Percentiles rank a stretch among this genome's conserved stretches.
Conservation (phyloP, 2,113 vertebrate species). For the Taxidea taxus region DNA sequence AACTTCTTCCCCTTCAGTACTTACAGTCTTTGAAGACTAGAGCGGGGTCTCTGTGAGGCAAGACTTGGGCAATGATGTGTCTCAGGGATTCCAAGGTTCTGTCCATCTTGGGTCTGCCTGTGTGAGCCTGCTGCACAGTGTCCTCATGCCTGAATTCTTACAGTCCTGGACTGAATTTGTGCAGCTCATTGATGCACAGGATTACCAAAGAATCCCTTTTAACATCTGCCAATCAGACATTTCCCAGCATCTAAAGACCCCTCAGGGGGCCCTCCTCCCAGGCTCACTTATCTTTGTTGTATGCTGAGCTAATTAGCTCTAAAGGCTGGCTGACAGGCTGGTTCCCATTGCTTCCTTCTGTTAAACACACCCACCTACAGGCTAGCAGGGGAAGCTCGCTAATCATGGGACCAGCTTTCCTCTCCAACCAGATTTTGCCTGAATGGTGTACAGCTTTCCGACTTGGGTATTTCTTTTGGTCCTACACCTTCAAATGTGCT, state of each 20-base stretch:
- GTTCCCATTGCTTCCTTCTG: constrained; percentile 80
- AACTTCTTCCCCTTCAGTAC: constrained; percentile 76
- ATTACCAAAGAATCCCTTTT: constrained; percentile 82
- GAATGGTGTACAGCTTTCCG: constrained; percentile 35
- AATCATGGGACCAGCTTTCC: constrained; percentile 62
- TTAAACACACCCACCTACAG: constrained; percentile 81
- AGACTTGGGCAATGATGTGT: constrained; percentile 79
- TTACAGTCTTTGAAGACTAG: constrained; percentile 87
- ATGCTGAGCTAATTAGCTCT: constrained; percentile 88
- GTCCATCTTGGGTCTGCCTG: constrained; percentile 79
- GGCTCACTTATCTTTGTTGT: constrained; percentile 88
- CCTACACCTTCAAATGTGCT: neutral
- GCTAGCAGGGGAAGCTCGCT: constrained; percentile 68
- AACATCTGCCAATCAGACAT: constrained; percentile 84
- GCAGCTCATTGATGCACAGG: constrained; percentile 81
- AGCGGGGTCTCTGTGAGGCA: constrained; percentile 83
- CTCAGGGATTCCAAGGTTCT: constrained; percentile 82
- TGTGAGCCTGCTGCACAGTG: constrained; percentile 65
- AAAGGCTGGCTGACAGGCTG: constrained; percentile 80
- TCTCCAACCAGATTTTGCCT: constrained; percentile 54
- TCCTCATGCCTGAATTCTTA: constrained; percentile 80
- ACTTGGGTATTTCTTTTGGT: constrained; percentile 22
- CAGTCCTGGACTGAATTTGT: constrained; percentile 78
- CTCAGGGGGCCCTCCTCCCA: constrained; percentile 85
- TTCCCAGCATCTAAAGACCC: constrained; percentile 79